Evolutionary conservation across 1,140 invertebrate species (phyloP).

Genomic region (Piezodorus guildinii): DNA sequence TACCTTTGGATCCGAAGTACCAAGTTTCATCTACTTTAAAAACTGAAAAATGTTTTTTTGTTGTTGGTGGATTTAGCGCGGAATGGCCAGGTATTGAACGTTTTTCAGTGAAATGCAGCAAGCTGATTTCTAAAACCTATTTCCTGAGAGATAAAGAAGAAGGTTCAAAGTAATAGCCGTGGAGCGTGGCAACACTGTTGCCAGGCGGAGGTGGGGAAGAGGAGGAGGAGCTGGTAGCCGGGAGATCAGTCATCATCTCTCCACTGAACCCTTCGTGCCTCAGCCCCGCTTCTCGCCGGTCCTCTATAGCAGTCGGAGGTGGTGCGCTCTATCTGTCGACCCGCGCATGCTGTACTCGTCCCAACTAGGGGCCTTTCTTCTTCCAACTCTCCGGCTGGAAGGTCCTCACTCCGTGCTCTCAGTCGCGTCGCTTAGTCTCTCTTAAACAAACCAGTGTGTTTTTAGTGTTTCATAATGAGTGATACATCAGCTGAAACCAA

Average conservation of each 20-base stretch:
- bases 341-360: conserved; percentile 13
- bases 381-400: conserved; percentile 9
- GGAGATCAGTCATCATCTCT: background rate
- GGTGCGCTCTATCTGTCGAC: conserved; percentile 29
- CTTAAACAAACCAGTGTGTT: background rate
- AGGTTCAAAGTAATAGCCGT: too few relatives aligned
- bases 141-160: too few relatives aligned
- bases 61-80: too few relatives aligned
- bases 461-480: conserved; percentile 22
- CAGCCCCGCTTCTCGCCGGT: background rate
- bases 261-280: background rate
- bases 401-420: background rate
- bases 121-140: too few relatives aligned
- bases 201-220: background rate
- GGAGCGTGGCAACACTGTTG: too few relatives aligned
- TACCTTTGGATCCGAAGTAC: too few relatives aligned
- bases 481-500: conserved; percentile 25
- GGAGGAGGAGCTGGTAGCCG: background rate
- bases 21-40: too few relatives aligned
- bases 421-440: background rate
- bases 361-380: conserved; percentile 24
- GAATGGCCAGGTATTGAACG: too few relatives aligned
- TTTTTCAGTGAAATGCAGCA: too few relatives aligned
- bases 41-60: too few relatives aligned
- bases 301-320: conserved; percentile 14